Evolutionary conservation across 2,113 vertebrate species (phyloP), one percentile per base, ranked within the genome.

Genomic region (Chamaetylas fuelleborni): DNA sequence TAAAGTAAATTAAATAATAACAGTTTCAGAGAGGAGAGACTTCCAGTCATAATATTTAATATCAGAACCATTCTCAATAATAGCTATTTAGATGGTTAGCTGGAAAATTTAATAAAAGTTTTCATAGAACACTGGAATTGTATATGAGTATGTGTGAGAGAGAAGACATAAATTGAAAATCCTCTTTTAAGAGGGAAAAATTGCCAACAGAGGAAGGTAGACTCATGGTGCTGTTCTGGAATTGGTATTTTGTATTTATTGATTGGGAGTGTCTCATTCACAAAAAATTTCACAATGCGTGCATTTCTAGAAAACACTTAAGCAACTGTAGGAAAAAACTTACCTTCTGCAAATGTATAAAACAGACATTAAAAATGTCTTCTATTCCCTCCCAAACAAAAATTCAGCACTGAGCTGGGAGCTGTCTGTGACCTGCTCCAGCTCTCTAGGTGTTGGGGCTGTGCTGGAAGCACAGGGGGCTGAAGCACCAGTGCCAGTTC

Each of bases 361-460:
- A 65, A 66, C 17, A 18, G 65, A 22, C 11, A 66, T 65, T 17
- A n/a, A 28, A 61, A 61, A 12, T 70, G n/a, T 23, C 11, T 42
- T 51, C 7, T 17, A 3, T 57, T 23, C 4, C 14, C 20, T 91
- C 60, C 38, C 65, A 38, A 11, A 74, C 22, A 34, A 43, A 51
- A 23, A 19, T 19, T 10, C 24, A 38, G 0, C 19, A 2, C 20
- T n/a, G n/a, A 24, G 40, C n/a, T 43, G 14, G 14, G 45, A 76
- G 54, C 13, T 34, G n/a, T 28, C 11, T 31, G 36, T 69, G 47
- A 8, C 33, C 45, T n/a, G 50, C 45, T 56, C 43, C 29, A 10
- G 5, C 26, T 42, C 42, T 24, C 4, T 17, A 12, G n/a, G 8
- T 25, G 1, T 2, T 0, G 1, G 34, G 42, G 50, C n/a, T 40